Base-by-base conservation (phyloP, 2,888 invertebrate species). In the Oxycera nigricornis region DNA sequence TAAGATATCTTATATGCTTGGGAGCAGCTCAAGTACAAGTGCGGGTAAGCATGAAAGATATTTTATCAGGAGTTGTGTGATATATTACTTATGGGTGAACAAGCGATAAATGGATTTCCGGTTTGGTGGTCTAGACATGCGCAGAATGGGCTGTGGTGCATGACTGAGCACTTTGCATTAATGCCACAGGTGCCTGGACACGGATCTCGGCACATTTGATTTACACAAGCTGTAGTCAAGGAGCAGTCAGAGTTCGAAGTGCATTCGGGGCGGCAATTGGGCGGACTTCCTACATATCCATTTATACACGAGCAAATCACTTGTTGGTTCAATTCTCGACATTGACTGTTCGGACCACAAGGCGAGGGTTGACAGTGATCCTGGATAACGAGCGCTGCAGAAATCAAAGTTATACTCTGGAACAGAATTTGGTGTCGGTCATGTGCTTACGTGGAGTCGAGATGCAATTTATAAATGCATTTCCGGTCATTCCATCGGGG, bases 71-170 rank as follows among this genome's bases (percentile, higher is more conserved):
- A n/a, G n/a, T n/a, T n/a, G 11, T 46, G 11, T 46, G 6, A 14
- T 7, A 14, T n/a, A 81, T 81, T 87, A 89, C 89, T 86, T 80
- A 88, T 87, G 68, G 85, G 86, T 78, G 80, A 83, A 80, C 90
- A 90, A 74, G 86, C 83, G 55, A 86, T 81, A 81, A 90, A 86
- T 7, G 85, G 83, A 79, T 85, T 82, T 55, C 83, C 86, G 52
- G 79, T 83, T 73, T 79, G 82, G 6, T 81, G 81, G 7, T 75
- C 76, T 65, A 88, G 84, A 82, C 95, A 95, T 41, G 90, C 88
- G 81, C 95, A 95, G 84, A 91, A 90, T 1, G 93, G 92, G 31
- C 90, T 90, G 79, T 93, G 93, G 80, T 92, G 92, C 1, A 92
- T 88, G 2, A 92, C 92, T 74, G 88, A 88, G 80, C 94, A 94